A percentile compares a stretch with the other conserved stretches of the same genome.
Conservation (phyloP, 2,113 vertebrate genomes). For the Platysternon megacephalum region DNA sequence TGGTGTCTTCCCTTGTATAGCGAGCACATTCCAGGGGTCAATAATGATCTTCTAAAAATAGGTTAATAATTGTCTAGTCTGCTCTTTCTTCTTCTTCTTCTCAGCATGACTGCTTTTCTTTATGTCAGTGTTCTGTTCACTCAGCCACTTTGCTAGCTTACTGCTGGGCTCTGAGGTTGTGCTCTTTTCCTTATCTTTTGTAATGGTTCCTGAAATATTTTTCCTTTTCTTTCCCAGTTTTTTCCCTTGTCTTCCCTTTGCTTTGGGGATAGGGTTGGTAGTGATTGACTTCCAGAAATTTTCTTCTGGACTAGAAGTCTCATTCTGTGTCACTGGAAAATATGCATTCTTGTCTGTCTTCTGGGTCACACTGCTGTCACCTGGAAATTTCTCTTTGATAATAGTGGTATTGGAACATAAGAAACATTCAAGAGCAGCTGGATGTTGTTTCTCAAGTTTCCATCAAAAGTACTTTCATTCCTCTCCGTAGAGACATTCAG, state of each 20-base stretch:
- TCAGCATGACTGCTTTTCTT: background rate
- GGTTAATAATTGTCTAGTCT: slow-evolving; percentile 34
- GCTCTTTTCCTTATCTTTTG: background rate
- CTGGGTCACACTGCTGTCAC: background rate
- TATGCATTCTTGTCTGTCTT: fast-evolving
- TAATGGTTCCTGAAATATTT: background rate
- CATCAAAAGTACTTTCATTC: background rate
- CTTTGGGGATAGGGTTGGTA: background rate
- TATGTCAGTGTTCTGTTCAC: slow-evolving; percentile 6
- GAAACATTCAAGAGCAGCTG: background rate
- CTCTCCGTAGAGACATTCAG: fast-evolving
- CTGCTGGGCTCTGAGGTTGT: background rate
- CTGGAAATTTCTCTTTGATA: background rate
- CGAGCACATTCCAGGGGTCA: slow-evolving; percentile 74
- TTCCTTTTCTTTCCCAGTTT: background rate
- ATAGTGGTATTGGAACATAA: background rate
- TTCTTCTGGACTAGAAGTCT: background rate
- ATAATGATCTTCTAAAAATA: slow-evolving; percentile 73
- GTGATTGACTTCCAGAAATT: background rate
- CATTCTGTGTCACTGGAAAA: background rate
- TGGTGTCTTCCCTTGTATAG: slow-evolving; percentile 67
- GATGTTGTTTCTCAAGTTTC: background rate
- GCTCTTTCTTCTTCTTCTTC: background rate
- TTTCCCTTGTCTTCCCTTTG: background rate
- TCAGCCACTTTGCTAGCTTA: background rate